Base-by-base conservation (phyloP, 2,113 vertebrate species). In the Melanerpes formicivorus region DNA sequence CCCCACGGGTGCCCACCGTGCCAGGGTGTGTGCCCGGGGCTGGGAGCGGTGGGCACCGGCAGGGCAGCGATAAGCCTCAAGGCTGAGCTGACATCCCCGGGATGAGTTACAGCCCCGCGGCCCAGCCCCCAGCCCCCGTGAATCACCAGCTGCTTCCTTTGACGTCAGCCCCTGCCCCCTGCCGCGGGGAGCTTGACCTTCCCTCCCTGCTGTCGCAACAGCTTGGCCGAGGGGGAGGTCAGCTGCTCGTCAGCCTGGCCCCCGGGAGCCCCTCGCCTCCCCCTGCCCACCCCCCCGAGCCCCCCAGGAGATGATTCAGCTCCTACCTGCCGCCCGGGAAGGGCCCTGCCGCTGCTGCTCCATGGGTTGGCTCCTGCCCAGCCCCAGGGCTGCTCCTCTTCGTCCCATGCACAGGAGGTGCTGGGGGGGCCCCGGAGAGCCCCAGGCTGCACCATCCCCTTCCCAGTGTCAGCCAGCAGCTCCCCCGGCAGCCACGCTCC, bases 61-160 rank as follows among this genome's bases (percentile, higher is more conserved):
- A 0, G 37, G 81, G 93, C 77, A 77, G 85, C 2, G 93, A 97
- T 96, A 97, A 91, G 8, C 2, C 69, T 96, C 97, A 97, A 97
- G 97, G 97, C 89, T 94, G 78, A 82, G 48, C 78, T 86, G 92
- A 80, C 96, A 97, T 96, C 93, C 95, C 48, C 62, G 80, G 84
- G 88, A 96, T 97, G 96, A 97, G 82, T 97, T 96, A 97, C 7
- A 6, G 93, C 87, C 64, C 69, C 19, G 7, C 58, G 79, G 78
- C 50, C 3, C 76, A 15, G 6, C 67, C 76, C 87, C 63, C 75
- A 10, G 73, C 55, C 77, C 90, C 90, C 48, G 29, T 80, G 93
- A 93, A 89, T 96, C 89, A 86, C 86, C 94, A 95, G 91, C 89
- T 93, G 91, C 84, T 96, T 95, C 94, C 96, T 92, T 96, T 97